A percentile compares a stretch with the other conserved stretches of the same genome.
Evolutionary conservation across 2,113 vertebrate genomes (phyloP).

Genomic region (Edolisoma coerulescens): DNA sequence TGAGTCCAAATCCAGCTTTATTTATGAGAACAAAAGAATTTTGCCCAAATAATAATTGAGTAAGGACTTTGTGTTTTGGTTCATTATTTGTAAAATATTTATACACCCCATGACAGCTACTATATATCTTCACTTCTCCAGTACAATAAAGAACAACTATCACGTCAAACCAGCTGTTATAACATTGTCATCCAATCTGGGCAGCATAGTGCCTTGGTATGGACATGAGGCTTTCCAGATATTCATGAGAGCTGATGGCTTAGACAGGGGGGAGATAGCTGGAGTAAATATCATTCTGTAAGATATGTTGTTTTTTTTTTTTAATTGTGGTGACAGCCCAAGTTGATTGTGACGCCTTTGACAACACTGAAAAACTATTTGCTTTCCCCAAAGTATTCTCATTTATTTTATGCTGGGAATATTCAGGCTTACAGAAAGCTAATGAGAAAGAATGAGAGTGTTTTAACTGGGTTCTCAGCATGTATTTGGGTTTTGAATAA

Average conservation of each 20-base stretch:
- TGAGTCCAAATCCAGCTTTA: neutral
- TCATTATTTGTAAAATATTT: conserved; percentile 30
- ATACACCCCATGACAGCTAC: neutral
- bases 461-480: neutral
- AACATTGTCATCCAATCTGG: neutral
- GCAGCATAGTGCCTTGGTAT: neutral
- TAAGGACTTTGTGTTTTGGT: neutral
- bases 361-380: neutral
- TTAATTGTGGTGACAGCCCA: neutral
- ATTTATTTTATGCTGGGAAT: neutral
- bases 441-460: neutral
- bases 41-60: neutral
- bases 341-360: neutral
- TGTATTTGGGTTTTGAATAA: neutral
- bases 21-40: conserved; percentile 13
- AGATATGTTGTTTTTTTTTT: neutral
- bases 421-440: neutral
- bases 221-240: neutral
- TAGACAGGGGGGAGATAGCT: neutral
- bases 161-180: neutral
- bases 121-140: neutral
- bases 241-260: neutral
- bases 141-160: neutral
- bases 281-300: neutral
- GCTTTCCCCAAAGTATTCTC: neutral